A percentile compares a stretch with the other conserved stretches of the same genome.
Evolutionary conservation across 2,113 vertebrate genomes (phyloP).

Genomic region (Malaclemys terrapin): DNA sequence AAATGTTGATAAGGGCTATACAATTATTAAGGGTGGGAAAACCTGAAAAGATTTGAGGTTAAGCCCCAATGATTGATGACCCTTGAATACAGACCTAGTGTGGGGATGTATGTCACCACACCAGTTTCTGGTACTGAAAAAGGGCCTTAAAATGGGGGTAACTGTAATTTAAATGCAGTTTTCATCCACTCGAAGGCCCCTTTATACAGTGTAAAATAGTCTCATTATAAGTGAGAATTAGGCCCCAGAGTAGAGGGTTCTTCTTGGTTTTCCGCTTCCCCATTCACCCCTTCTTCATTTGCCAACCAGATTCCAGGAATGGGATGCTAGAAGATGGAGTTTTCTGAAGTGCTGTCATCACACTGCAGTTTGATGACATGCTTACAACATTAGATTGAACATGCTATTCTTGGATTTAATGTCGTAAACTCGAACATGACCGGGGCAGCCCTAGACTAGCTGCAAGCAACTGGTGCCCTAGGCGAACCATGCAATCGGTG

Average conservation of each 20-base stretch:
- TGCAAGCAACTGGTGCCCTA: too few relatives aligned
- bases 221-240: neutral
- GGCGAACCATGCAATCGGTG: too few relatives aligned
- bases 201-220: neutral
- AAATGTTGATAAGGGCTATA: neutral
- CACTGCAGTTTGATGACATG: fast-evolving
- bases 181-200: neutral
- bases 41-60: neutral
- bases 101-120: neutral
- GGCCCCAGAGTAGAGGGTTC: neutral
- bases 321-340: neutral
- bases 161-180: neutral
- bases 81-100: neutral
- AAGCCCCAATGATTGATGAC: neutral
- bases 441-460: too few relatives aligned
- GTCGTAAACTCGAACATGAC: neutral
- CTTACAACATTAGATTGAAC: fast-evolving
- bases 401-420: neutral
- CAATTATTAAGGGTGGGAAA: fast-evolving
- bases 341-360: neutral
- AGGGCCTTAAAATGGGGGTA: neutral
- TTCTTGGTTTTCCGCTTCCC: neutral
- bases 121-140: neutral
- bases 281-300: neutral
- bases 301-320: neutral